Base-by-base conservation (phyloP, 2,797 vertebrate species). In the Hafferia zeledoni region DNA sequence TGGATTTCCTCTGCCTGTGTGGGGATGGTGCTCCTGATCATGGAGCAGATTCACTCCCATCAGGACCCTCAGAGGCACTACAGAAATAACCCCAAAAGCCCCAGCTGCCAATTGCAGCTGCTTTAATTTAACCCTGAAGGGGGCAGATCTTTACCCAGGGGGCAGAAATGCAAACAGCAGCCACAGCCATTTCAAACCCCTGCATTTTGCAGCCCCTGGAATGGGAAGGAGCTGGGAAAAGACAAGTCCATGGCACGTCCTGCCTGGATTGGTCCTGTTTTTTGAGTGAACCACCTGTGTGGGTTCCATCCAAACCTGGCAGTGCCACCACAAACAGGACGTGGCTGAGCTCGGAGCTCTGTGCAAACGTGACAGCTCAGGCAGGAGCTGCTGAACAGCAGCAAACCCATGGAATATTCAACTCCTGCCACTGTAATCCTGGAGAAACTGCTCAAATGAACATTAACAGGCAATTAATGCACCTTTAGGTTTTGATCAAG, bases 251-350 rank as follows among this genome's bases (percentile, higher is more conserved):
- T 28, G n/a, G 91, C 82, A 37, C 18, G 0, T 31, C 6, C 3
- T 27, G 10, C 22, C 63, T 64, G 3, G 6, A 63, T 43, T 65
- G 16, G 6, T 11, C 11, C 22, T 3, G 2, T 11, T 55, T 49
- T 53, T 57, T 17, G 17, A 12, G 28, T 24, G 56, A 37, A 37
- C 8, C 35, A 70, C 39, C 70, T 94, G 97, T 84, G 91, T 43
- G 63, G 79, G 88, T 97, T 98, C 98, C 97, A 97, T 92, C 98
- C 97, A n/a, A 65, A 46, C 22, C 63, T 23, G 10, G 23, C n/a
- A 57, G 13, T 57, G 55, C 24, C 61, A 9, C 30, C 61, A 17
- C 61, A 46, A 24, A 24, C 41, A 25, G 63, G 63, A 46, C 16
- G 16, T 33, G 63, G 60, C 65, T 30, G 76, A 83, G 57, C 80